phyloP scores from a whole-genome alignment of 2,113 vertebrate genomes.

The Thymallus thymallus region DNA sequence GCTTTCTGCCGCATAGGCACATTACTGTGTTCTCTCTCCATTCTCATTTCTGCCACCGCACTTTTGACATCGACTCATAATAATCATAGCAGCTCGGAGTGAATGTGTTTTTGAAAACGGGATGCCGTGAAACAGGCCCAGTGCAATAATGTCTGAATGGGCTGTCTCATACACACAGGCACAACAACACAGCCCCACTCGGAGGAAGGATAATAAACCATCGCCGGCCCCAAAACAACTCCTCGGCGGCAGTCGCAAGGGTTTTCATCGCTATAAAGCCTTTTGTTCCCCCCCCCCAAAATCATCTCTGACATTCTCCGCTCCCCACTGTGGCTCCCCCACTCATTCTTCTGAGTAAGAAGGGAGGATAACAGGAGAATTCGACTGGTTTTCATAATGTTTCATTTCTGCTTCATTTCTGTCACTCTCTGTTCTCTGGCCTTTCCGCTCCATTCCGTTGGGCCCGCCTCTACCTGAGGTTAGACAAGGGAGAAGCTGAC shows the following conservation, averaged over 20 bases:
- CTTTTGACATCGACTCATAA: background rate
- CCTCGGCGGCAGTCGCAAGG: background rate
- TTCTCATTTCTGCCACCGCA: background rate
- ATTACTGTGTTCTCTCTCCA: slow-evolving; percentile 6
- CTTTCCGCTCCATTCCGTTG: slow-evolving; percentile 21
- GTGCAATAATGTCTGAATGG: no score
- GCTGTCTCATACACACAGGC: no score
- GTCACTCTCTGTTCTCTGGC: slow-evolving; percentile 46
- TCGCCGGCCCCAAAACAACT: no score
- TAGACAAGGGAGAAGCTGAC: slow-evolving; percentile 42
- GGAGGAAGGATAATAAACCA: no score
- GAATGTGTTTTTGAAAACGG: no score
- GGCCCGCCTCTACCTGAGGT: slow-evolving; percentile 42
- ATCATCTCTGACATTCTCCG: slow-evolving; percentile 14
- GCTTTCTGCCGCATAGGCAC: slow-evolving; percentile 42
- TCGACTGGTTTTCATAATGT: slow-evolving; percentile 42
- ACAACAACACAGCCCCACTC: no score
- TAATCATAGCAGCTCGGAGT: no score
- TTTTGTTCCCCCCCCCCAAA: background rate
- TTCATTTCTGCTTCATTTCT: slow-evolving; percentile 56
- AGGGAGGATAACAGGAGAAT: slow-evolving; percentile 32
- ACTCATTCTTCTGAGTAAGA: slow-evolving; percentile 16
- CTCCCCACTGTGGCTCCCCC: background rate
- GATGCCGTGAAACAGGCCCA: no score
- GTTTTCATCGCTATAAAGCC: background rate